Percentiles rank a stretch among this genome's conserved stretches.
Evolutionary conservation across 2,797 vertebrate genomes (phyloP).

Genomic region (Trachurus trachurus): DNA sequence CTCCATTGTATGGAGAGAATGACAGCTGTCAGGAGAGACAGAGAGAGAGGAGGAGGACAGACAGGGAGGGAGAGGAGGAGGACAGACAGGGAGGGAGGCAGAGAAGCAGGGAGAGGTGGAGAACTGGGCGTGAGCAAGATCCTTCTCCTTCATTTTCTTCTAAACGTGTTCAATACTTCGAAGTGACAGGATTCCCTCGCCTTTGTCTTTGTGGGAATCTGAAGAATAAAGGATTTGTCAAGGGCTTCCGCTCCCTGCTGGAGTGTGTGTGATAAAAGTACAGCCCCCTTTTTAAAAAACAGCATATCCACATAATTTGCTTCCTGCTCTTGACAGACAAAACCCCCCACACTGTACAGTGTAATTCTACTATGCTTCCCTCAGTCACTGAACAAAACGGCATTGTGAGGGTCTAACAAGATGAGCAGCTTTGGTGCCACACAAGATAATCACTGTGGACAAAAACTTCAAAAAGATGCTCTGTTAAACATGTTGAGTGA

Average conservation of each 20-base stretch:
- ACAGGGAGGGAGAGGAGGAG: conserved; percentile 7
- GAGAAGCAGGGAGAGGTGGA: conserved; percentile 41
- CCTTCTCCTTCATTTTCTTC: conserved; percentile 41
- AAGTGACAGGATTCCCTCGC: conserved; percentile 69
- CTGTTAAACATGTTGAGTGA: conserved; percentile 48
- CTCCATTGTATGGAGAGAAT: conserved; percentile 95
- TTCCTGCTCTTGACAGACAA: conserved; percentile 72
- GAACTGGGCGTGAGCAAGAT: conserved; percentile 47
- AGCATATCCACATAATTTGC: conserved; percentile 72
- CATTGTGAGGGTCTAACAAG: conserved; percentile 59
- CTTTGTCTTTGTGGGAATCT: conserved; percentile 68
- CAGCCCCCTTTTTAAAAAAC: conserved; percentile 77
- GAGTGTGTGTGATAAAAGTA: conserved; percentile 72
- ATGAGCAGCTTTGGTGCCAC: conserved; percentile 62
- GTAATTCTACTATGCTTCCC: conserved; percentile 72
- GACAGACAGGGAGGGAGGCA: conserved; percentile 10
- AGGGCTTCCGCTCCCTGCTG: conserved; percentile 65
- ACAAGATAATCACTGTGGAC: conserved; percentile 61
- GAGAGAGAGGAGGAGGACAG: conserved; percentile 14
- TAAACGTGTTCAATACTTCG: conserved; percentile 49
- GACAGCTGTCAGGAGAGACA: conserved; percentile 88
- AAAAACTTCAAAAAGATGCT: conserved; percentile 54
- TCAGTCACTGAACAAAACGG: conserved; percentile 74
- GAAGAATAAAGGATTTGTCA: conserved; percentile 79
- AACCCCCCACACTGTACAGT: conserved; percentile 67